phyloP scores from a whole-genome alignment of 2,113 vertebrate genomes.

The Tympanuchus pallidicinctus region DNA sequence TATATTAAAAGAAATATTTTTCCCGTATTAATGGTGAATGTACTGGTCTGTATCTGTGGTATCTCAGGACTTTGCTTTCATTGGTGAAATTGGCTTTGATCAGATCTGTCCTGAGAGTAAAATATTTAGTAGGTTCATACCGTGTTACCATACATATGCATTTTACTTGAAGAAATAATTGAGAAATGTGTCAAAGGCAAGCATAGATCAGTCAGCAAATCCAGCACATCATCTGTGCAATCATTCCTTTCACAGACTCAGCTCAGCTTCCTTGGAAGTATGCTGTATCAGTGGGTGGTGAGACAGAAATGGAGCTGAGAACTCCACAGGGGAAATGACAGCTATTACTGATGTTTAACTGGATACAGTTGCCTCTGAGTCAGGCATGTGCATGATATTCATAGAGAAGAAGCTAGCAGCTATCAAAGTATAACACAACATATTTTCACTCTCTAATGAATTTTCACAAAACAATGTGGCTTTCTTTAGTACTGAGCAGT shows the following conservation, averaged over 20 bases:
- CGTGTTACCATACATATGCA: neutral
- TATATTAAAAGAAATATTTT: neutral
- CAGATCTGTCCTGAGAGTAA: neutral
- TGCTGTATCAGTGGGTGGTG: neutral
- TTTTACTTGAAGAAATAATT: neutral
- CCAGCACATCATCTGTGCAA: neutral
- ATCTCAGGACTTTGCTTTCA: neutral
- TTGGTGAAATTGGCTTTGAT: neutral
- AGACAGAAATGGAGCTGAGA: neutral
- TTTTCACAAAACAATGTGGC: neutral
- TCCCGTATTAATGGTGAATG: neutral
- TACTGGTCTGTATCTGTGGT: neutral
- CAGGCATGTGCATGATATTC: neutral
- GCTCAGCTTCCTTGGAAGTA: neutral
- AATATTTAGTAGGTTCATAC: neutral
- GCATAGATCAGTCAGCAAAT: neutral
- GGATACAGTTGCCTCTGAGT: neutral
- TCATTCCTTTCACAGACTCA: neutral
- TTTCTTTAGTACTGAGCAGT: neutral
- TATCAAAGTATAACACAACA: neutral
- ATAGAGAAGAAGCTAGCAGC: neutral
- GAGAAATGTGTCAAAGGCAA: neutral
- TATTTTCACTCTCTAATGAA: neutral
- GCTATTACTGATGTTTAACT: neutral
- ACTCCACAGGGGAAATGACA: neutral